Conservation (phyloP, 2,888 invertebrate genomes). For the Trilocha varians region DNA sequence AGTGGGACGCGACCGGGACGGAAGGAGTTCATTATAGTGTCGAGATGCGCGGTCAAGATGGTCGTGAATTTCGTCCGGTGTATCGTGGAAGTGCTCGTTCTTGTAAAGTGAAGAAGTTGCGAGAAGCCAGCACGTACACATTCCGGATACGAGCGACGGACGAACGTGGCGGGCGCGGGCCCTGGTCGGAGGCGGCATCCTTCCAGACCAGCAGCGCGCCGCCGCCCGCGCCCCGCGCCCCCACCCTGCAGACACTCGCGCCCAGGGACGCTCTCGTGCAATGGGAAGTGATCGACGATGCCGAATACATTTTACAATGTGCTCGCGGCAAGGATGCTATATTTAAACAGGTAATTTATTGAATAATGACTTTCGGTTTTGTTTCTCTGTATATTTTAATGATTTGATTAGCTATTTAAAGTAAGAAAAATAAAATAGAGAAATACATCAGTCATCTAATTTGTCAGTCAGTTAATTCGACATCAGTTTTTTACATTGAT, state of each 20-base stretch:
- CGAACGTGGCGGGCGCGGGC: slow-evolving; percentile 86
- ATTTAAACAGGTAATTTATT: slow-evolving; percentile 41
- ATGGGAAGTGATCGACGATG: slow-evolving; percentile 75
- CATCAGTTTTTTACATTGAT: too few relatives aligned
- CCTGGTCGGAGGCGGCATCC: slow-evolving; percentile 79
- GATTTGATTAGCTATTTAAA: too few relatives aligned
- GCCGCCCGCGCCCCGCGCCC: slow-evolving; percentile 85
- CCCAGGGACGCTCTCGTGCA: slow-evolving; percentile 42
- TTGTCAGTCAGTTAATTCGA: too few relatives aligned
- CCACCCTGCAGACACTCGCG: slow-evolving; percentile 71
- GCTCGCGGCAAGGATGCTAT: slow-evolving; percentile 46
- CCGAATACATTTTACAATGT: slow-evolving; percentile 82
- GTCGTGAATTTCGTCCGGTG: slow-evolving; percentile 78
- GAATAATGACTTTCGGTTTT: not conserved
- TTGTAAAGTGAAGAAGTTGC: slow-evolving; percentile 87
- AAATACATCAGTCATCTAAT: too few relatives aligned
- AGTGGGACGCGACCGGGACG: slow-evolving; percentile 82
- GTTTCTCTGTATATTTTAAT: too few relatives aligned
- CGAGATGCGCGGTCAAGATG: slow-evolving; percentile 83
- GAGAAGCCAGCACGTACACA: slow-evolving; percentile 85
- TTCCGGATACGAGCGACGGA: slow-evolving; percentile 91
- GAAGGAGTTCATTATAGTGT: slow-evolving; percentile 86
- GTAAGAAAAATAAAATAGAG: too few relatives aligned
- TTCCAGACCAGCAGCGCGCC: slow-evolving; percentile 85
- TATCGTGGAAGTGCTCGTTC: slow-evolving; percentile 86